A percentile compares a stretch with the other conserved stretches of the same genome.
These are phyloP conservation scores for Bubalus kerabau DNA, from an alignment of 2,113 vertebrate species.

Conservation along the genomic window DNA sequence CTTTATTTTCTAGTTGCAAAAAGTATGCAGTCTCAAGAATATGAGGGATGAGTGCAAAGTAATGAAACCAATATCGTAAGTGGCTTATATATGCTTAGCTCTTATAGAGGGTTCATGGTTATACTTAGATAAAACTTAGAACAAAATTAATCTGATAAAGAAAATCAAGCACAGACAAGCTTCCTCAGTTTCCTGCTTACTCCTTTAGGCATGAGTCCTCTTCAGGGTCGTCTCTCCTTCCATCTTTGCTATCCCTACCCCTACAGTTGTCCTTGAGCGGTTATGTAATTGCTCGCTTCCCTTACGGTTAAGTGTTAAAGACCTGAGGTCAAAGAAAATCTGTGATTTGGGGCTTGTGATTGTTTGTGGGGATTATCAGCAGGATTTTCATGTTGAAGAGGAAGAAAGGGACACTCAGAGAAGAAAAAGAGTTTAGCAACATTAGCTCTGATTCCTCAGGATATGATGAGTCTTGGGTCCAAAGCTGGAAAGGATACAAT, in stretches of 20 bases:
- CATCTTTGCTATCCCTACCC: background rate
- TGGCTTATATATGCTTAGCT: background rate
- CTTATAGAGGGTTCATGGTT: background rate
- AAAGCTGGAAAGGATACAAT: background rate
- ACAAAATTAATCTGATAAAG: background rate
- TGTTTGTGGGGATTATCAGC: background rate
- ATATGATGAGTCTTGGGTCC: background rate
- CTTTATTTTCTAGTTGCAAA: background rate
- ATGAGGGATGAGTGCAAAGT: background rate
- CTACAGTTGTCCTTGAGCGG: background rate
- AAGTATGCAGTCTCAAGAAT: background rate
- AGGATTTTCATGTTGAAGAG: background rate
- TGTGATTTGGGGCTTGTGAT: background rate
- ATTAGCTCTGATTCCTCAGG: background rate
- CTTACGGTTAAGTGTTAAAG: background rate
- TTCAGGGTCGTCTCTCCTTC: background rate
- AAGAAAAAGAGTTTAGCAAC: background rate
- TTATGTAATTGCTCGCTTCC: background rate
- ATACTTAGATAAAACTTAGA: background rate
- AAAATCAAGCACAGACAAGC: background rate
- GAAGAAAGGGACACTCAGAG: background rate
- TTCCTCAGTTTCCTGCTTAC: background rate
- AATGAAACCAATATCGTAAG: background rate
- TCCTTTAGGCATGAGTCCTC: background rate
- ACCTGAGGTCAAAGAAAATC: background rate